Percentiles rank a stretch among this genome's conserved stretches.
Conservation (phyloP, 2,113 vertebrate genomes). For the Illadopsis cleaveri region DNA sequence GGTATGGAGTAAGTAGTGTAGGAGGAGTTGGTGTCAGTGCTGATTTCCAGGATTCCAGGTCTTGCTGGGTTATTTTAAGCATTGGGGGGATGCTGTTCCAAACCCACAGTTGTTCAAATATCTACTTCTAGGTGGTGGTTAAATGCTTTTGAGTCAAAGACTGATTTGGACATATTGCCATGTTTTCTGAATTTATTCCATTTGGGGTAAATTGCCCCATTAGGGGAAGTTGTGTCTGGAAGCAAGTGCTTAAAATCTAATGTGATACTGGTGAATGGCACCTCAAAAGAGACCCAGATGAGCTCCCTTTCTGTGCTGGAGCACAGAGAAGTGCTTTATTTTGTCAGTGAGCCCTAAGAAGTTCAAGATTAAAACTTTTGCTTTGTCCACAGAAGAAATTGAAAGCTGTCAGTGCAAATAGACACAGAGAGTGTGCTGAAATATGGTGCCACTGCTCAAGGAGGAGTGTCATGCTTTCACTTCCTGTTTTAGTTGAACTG, state of each 20-base stretch:
- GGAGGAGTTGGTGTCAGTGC: neutral
- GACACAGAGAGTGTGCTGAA: accelerated
- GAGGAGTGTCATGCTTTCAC: accelerated
- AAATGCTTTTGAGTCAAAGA: neutral
- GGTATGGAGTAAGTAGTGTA: neutral
- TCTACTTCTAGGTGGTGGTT: neutral
- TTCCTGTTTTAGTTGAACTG: neutral
- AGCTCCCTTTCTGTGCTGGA: neutral
- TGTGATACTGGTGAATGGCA: neutral
- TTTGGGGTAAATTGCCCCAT: neutral
- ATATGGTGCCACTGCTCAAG: accelerated
- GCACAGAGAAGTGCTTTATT: neutral
- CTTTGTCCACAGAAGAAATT: neutral
- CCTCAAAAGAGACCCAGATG: neutral
- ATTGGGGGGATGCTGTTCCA: neutral
- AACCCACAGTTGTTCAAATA: neutral
- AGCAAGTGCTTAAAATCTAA: neutral
- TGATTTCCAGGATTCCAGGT: neutral
- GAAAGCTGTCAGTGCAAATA: accelerated
- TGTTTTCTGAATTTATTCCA: neutral
- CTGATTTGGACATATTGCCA: neutral
- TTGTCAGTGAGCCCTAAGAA: neutral
- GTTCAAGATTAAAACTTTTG: neutral
- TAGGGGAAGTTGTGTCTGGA: neutral
- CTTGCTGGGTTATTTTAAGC: neutral